Conservation (phyloP, 2,888 invertebrate species). For the Caenorhabditis sinica region DNA sequence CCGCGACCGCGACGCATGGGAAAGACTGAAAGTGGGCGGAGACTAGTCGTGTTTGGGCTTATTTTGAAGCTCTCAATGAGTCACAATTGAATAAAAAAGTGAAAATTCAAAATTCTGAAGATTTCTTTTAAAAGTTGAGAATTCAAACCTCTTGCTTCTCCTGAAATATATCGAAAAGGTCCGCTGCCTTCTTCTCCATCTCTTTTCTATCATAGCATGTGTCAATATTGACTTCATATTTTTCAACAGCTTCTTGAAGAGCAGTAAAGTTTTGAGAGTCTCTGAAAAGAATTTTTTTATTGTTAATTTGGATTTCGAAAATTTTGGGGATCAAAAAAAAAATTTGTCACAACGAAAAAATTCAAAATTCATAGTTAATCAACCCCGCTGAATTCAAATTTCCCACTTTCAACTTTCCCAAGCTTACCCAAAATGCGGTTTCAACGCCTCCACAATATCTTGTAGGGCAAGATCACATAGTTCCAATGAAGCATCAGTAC, state of each 20-base stretch:
- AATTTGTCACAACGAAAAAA: not conserved
- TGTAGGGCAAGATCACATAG: constrained; percentile 64
- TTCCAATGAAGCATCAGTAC: constrained; percentile 65
- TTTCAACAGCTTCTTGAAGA: constrained; percentile 16
- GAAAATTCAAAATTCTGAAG: not conserved
- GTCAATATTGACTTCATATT: constrained; percentile 65
- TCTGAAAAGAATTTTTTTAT: not conserved
- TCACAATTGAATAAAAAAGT: not conserved
- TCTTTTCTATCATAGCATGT: constrained; percentile 65
- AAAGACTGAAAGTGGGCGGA: not conserved
- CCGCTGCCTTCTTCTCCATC: constrained; percentile 29
- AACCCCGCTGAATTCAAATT: not conserved
- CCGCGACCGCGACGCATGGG: not conserved
- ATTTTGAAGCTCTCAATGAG: not conserved
- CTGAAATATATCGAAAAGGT: constrained; percentile 65
- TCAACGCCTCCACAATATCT: constrained; percentile 47
- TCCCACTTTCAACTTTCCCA: not conserved
- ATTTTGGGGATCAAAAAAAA: not conserved
- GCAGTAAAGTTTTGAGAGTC: constrained; percentile 6
- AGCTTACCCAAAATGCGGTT: constrained; percentile 64
- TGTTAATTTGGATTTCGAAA: not conserved
- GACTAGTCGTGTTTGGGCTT: not conserved
- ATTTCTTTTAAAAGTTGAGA: not conserved
- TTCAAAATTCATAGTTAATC: not conserved
- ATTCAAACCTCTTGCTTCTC: constrained; percentile 69